Evolutionary conservation across 2,888 invertebrate species (phyloP).

Genomic region (Melanotus villosus): DNA sequence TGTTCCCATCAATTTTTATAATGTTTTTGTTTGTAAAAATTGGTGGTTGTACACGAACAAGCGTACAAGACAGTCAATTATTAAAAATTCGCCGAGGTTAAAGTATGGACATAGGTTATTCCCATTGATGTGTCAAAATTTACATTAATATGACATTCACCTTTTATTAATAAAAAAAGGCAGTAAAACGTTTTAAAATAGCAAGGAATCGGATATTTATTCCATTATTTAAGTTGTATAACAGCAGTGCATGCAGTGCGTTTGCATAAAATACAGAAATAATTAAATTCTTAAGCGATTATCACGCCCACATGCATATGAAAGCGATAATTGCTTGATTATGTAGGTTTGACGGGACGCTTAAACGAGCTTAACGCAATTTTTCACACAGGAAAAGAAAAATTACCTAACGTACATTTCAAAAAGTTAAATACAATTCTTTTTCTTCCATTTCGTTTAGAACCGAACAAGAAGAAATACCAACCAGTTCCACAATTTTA

Average conservation of each 20-base stretch:
- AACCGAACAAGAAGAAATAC: not conserved
- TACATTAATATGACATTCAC: slow-evolving; percentile 20
- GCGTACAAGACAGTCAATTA: slow-evolving; percentile 4
- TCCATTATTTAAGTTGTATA: not conserved
- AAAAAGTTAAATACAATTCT: not conserved
- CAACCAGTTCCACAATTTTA: not conserved
- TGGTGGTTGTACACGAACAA: not conserved
- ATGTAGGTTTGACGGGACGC: slow-evolving; percentile 8
- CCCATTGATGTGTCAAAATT: slow-evolving; percentile 17
- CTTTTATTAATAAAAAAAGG: slow-evolving; percentile 1
- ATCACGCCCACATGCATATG: slow-evolving; percentile 21
- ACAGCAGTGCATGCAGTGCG: not conserved
- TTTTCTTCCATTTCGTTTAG: not conserved
- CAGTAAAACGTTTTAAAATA: not conserved
- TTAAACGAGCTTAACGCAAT: slow-evolving; percentile 10
- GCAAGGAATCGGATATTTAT: slow-evolving; percentile 9
- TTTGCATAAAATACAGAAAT: slow-evolving; percentile 25
- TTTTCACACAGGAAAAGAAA: slow-evolving; percentile 2
- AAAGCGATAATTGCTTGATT: slow-evolving; percentile 24
- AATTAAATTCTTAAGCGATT: slow-evolving; percentile 24
- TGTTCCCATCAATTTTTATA: not conserved
- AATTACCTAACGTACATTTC: not conserved
- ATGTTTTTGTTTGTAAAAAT: not conserved
- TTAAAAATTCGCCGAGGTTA: slow-evolving; percentile 4
- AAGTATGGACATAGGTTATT: slow-evolving; percentile 15